A percentile compares a stretch with the other conserved stretches of the same genome.
Conservation (phyloP, 2,113 vertebrate species). For the Lepisosteus oculatus region DNA sequence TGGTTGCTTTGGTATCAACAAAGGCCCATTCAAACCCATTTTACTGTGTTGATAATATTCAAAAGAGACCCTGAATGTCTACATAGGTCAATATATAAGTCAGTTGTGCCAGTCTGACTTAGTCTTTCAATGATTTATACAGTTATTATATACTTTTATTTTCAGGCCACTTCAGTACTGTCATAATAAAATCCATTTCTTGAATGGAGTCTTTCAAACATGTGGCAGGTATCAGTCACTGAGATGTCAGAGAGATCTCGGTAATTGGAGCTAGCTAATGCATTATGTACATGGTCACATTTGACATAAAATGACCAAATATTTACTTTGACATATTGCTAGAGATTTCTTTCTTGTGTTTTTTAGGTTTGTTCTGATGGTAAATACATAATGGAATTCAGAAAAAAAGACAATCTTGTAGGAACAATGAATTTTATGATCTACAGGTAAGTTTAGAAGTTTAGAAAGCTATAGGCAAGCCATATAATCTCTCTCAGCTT, state of each 20-base stretch:
- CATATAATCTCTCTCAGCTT: no score
- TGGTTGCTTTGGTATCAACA: no score
- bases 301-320: conserved; percentile 38
- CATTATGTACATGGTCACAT: conserved; percentile 16
- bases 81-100: background rate
- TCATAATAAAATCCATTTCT: background rate
- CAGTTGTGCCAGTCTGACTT: background rate
- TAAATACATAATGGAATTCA: no score
- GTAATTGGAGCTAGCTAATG: background rate
- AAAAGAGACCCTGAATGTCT: no score
- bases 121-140: background rate
- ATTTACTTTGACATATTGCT: conserved; percentile 56
- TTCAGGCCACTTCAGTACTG: background rate
- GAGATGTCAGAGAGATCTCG: background rate
- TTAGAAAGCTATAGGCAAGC: no score
- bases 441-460: no score
- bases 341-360: no score
- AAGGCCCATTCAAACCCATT: no score
- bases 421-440: no score
- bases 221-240: background rate
- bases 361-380: no score
- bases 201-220: conserved; percentile 1
- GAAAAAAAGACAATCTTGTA: no score
- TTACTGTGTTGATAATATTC: no score
- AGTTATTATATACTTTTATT: background rate